Base-by-base conservation (phyloP, 1,140 invertebrate genomes). In the Arion vulgaris region DNA sequence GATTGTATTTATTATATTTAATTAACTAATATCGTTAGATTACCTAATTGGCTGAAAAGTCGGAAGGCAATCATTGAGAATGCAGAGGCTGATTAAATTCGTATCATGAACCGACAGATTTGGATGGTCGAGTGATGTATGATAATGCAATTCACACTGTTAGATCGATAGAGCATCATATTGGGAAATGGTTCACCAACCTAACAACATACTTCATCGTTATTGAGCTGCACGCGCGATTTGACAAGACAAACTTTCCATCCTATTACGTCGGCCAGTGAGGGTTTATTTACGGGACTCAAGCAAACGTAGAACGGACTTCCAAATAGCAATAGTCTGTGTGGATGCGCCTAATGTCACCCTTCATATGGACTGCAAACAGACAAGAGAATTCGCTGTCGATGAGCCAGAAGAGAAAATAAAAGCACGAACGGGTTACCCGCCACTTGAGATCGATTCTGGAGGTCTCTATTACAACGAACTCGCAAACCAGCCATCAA, bases 231-330 rank as follows among this genome's bases (percentile, higher is more conserved):
- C 69, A 71, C 69, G 69, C 34, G 15, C 69, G 69, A 71, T 38
- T 38, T 71, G 69, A 71, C 69, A 71, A 71, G 69, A 71, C 69
- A 71, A 71, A 71, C 32, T 71, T 17, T 71, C 34, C 69, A 36
- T 36, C 57, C 57, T 62, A 62, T 62, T 62, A 62, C 13, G 26
- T 9, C 57, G 13, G 57, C 57, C 57, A 62, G 13, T n/a, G 5
- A n/a, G 15, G 57, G 57, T 62, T 62, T 62, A 62, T 62, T 62
- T 62, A 62, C 57, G 57, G 57, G 57, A 62, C 26, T 5, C 13
- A 62, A 62, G 26, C 57, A 62, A 62, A 62, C 57, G 26, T 36
- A 5, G 69, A 71, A 32, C n/a, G 28, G 13, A 15, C 11, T 15
- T 38, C 34, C 15, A 39, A 32, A 17, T 15, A 71, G 32, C n/a